Evolutionary conservation across 1,140 invertebrate species (phyloP).

Genomic region (Drosophila guanche): DNA sequence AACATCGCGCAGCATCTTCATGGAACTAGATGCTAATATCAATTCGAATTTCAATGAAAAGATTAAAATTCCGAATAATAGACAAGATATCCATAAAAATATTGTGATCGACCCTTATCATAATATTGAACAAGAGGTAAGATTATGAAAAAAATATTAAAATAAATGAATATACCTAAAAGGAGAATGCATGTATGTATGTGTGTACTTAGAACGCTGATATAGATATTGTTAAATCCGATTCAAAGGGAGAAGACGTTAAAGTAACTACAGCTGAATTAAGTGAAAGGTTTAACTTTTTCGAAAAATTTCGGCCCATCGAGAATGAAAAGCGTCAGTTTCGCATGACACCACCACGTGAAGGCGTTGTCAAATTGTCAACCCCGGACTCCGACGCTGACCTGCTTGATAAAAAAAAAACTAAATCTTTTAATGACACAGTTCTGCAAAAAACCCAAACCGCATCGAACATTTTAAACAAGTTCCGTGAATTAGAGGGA

Average conservation of each 20-base stretch:
- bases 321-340: conserved; percentile 88
- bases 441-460: conserved; percentile 89
- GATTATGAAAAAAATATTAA: neutral
- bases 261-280: conserved; percentile 92
- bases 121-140: conserved; percentile 20
- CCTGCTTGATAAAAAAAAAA: neutral
- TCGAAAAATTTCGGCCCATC: conserved; percentile 92
- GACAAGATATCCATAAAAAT: conserved; percentile 4
- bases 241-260: conserved; percentile 89
- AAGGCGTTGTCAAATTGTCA: conserved; percentile 87
- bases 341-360: conserved; percentile 93
- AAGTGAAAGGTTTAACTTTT: conserved; percentile 94
- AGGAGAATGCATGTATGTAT: too few species aligned
- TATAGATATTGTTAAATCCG: conserved; percentile 70
- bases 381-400: conserved; percentile 33
- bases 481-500: conserved; percentile 94
- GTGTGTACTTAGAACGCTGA: conserved; percentile 10
- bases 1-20: conserved; percentile 92
- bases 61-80: conserved; percentile 2
- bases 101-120: neutral
- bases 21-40: conserved; percentile 91
- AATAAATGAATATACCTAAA: neutral
- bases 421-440: conserved; percentile 66
- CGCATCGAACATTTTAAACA: conserved; percentile 91
- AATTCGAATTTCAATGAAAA: conserved; percentile 72